Evolutionary conservation across 2,113 vertebrate species (phyloP), one percentile per base, ranked within the genome.

Genomic region (Oxygymnocypris stewartii): DNA sequence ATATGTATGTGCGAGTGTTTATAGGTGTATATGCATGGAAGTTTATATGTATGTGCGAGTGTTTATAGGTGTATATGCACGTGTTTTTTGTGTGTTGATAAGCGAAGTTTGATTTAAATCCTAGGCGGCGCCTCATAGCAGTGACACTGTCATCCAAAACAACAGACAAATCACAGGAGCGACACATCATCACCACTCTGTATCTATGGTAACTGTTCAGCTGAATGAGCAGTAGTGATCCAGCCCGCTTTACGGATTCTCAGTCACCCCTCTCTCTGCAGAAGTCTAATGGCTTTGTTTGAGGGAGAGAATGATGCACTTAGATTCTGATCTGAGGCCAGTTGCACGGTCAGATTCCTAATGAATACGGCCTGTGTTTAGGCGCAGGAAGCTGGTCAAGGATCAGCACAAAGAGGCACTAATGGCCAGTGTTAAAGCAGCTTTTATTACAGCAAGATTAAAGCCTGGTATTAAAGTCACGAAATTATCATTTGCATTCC

Each of bases 171-270:
- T 65, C 28, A 81, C 20, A 57, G 78, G 35, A 81, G 79, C 8
- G 23, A 28, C 79, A 82, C 44, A 82, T 63, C 82, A 89, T 87
- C 78, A 25, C 42, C 8, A n/a, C 20, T 76, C 76, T 6, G 88
- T 89, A 82, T 89, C 88, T 89, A 89, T 89, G 82, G 82, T 85
- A 89, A 89, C 85, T 78, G 67, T 85, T 86, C 82, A 85, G 71
- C 65, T 85, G 85, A 81, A 86, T 74, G 57, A 86, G 67, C 78
- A 86, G 78, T 61, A 42, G 85, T 82, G 61, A 78, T 84, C 51
- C 37, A 71, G 77, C 42, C 73, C 57, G 14, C 63, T 69, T 25
- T 80, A 23, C 13, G 42, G 74, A 49, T 76, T 76, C 74, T 25
- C n/a, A 76, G 74, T 49, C 42, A 11, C 42, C 73, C 42, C 74